Conservation (phyloP, 2,888 invertebrate genomes). For the Rhynchonema sp. region DNA sequence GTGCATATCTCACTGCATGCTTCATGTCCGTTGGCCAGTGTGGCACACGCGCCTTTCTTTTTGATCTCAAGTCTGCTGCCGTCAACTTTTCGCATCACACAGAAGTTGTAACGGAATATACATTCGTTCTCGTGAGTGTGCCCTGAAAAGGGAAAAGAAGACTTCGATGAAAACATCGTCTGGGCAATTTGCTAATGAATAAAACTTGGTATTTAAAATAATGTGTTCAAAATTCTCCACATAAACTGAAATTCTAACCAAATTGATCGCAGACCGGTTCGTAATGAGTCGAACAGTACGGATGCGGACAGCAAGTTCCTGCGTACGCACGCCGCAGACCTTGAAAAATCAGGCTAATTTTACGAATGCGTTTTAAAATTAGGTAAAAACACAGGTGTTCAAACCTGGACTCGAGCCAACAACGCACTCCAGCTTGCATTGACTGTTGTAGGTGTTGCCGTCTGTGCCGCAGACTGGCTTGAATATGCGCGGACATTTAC, state of each 20-base stretch:
- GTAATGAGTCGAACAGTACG: conserved; percentile 11
- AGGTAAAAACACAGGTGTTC: not conserved
- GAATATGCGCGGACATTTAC: conserved; percentile 15
- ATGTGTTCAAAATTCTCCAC: not conserved
- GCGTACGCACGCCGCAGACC: conserved; percentile 15
- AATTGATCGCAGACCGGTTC: conserved; percentile 18
- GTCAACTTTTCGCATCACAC: conserved; percentile 9
- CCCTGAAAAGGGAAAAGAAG: too few relatives aligned
- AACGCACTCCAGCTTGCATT: conserved; percentile 16
- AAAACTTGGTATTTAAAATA: too few relatives aligned
- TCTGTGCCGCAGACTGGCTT: conserved; percentile 19
- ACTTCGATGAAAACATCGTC: too few relatives aligned
- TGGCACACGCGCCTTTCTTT: not conserved
- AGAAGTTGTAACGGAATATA: conserved; percentile 8
- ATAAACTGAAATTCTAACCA: conserved; percentile 10
- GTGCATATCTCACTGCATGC: not conserved
- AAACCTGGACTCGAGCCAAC: not conserved
- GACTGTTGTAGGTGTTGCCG: conserved; percentile 17
- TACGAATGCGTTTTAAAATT: not conserved
- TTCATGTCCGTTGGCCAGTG: not conserved
- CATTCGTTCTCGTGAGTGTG: conserved; percentile 13
- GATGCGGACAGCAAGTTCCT: conserved; percentile 18
- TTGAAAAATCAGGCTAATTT: not conserved
- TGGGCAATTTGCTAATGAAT: too few relatives aligned
- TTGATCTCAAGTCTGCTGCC: not conserved